Base-by-base conservation (phyloP, 2,888 invertebrate genomes). In the Cybosia mesomella region DNA sequence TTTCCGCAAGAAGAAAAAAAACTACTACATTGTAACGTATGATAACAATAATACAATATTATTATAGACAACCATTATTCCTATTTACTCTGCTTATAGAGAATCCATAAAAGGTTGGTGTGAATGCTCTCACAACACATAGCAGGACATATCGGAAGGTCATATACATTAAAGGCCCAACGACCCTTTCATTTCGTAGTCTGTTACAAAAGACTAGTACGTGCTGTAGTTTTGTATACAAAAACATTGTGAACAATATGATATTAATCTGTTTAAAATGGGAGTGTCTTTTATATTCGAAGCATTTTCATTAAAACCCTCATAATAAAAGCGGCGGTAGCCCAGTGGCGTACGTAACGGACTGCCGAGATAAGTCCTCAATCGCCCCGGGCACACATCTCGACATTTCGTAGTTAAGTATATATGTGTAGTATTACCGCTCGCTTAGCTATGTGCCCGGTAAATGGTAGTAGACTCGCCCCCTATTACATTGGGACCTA, bases 191-290 rank as follows among this genome's bases (percentile, higher is more conserved):
- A 43, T 43, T 59, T 39, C 39, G 18, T 60, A 59, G 36, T 59
- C 59, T 59, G 9, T 15, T 32, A 36, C 58, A 22, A 34, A 34
- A 21, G 21, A 21, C 8, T 21, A 36, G 59, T 36, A 59, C 59
- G 59, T 59, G 59, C 36, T 7, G 36, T 59, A 22, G 59, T 39
- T 59, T 59, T 39, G 59, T 39, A 15, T 22, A 36, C 22, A 59
- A 36, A 15, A 59, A 22, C 43, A 43, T 7, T 43, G 18, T 43
- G 15, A 18, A 39, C 39, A 15, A 58, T 22, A 39, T 59, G 15
- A 36, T 8, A 58, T 59, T 36, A 21, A 34, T 34, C n/a, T 21
- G 10, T 10, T 58, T 18, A 58, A 34, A 34, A 34, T 32, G 10
- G n/a, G 3, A 21, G n/a, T 43, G 15, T 5, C 18, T 43, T 43